Evolutionary conservation across 1,140 invertebrate genomes (phyloP).

Genomic region (Radopholus similis): DNA sequence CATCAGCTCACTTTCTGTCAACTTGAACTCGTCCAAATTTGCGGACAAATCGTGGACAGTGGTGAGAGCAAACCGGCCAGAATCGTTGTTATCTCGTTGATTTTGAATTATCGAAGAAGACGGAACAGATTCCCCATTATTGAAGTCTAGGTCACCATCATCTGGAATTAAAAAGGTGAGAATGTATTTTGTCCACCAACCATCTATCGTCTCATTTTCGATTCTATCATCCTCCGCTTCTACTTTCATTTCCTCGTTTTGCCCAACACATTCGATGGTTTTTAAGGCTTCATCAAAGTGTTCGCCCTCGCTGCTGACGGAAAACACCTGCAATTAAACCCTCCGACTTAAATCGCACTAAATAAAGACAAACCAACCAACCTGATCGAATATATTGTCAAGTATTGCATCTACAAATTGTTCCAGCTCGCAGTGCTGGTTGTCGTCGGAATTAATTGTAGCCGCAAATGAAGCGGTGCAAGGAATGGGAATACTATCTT

Average conservation of each 20-base stretch:
- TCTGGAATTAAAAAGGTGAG: no score
- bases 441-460: no score
- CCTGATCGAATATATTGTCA: not conserved
- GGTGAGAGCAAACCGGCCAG: not conserved
- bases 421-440: not conserved
- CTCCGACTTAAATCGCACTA: not conserved
- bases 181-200: no score
- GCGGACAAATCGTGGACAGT: constrained; percentile 26
- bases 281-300: no score
- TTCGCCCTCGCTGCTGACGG: no score
- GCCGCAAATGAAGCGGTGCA: no score
- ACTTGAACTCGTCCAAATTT: constrained; percentile 4
- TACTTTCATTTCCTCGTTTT: not conserved
- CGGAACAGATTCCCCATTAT: not conserved
- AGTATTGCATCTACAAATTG: not conserved
- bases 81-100: not conserved
- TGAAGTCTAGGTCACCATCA: not conserved
- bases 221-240: not conserved
- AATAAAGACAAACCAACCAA: not conserved
- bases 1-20: constrained; percentile 31
- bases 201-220: not conserved
- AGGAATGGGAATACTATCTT: not conserved
- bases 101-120: not conserved
- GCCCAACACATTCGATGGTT: no score
- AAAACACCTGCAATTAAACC: no score